A percentile compares a stretch with the other conserved stretches of the same genome.
phyloP scores from a whole-genome alignment of 1,140 invertebrate genomes.

The Neodiprion fabricii region DNA sequence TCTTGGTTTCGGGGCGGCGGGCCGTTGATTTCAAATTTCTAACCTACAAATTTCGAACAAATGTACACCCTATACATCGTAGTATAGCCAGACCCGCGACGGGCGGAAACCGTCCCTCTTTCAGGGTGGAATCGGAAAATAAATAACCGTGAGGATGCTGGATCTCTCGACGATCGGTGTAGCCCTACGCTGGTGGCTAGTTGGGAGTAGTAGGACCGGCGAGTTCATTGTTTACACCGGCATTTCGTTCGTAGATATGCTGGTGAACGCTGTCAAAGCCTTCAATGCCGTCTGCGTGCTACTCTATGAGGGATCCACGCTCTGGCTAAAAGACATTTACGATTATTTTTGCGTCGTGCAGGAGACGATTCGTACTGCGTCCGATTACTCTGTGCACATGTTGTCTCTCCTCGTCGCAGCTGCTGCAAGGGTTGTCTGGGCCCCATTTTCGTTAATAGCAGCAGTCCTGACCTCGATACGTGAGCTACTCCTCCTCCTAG shows the following conservation, averaged over 20 bases:
- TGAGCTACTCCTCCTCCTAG: background rate
- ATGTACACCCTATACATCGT: too few relatives aligned
- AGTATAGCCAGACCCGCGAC: too few relatives aligned
- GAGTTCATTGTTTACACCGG: constrained; percentile 1
- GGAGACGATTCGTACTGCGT: background rate
- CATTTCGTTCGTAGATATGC: background rate
- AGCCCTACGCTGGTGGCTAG: background rate
- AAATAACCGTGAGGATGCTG: background rate
- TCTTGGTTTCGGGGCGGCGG: too few relatives aligned
- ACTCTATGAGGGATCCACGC: background rate
- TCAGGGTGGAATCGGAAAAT: too few relatives aligned
- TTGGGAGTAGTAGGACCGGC: background rate
- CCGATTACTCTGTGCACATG: background rate
- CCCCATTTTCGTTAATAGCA: background rate
- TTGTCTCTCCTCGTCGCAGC: background rate
- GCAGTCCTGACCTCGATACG: background rate
- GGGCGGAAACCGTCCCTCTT: too few relatives aligned
- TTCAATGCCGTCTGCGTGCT: background rate
- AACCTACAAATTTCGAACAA: too few relatives aligned
- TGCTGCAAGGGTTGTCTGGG: background rate
- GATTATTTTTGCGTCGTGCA: background rate
- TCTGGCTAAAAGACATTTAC: background rate
- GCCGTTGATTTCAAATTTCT: too few relatives aligned
- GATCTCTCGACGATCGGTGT: background rate
- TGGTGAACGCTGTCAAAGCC: background rate